phyloP scores from a whole-genome alignment of 2,888 invertebrate species.

The Eupelmus urozonus region DNA sequence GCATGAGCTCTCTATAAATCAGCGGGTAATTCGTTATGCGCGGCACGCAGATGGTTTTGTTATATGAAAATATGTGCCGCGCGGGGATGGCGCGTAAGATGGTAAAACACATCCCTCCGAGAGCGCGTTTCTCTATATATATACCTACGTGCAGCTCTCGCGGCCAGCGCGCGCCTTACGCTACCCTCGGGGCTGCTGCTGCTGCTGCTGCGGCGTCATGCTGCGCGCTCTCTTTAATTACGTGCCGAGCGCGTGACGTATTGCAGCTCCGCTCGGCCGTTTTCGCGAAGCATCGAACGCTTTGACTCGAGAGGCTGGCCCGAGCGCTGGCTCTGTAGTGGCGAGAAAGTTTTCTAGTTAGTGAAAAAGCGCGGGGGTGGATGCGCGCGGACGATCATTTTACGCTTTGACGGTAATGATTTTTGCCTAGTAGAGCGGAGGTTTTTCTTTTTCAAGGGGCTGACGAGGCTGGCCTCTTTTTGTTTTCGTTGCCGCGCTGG shows the following conservation, averaged over 20 bases:
- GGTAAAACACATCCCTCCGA: conserved; percentile 77
- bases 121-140: neutral
- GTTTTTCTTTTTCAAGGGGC: conserved; percentile 4
- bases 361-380: conserved; percentile 47
- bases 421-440: conserved; percentile 21
- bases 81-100: conserved; percentile 75
- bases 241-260: conserved; percentile 73
- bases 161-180: too few relatives aligned
- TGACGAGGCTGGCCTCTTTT: too few relatives aligned
- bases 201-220: conserved; percentile 23
- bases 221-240: conserved; percentile 73
- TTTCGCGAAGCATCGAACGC: conserved; percentile 50
- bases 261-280: conserved; percentile 63
- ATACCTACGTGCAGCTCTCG: conserved; percentile 63
- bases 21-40: conserved; percentile 77
- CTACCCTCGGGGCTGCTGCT: too few relatives aligned
- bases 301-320: conserved; percentile 35
- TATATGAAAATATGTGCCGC: conserved; percentile 78
- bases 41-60: conserved; percentile 78
- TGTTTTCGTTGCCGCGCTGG: neutral
- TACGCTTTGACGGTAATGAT: conserved; percentile 55
- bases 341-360: conserved; percentile 58
- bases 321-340: neutral
- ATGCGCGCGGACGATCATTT: conserved; percentile 48
- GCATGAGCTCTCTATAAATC: conserved; percentile 74